Conservation (phyloP, 2,888 invertebrate species). For the Peribatodes rhomboidaria region DNA sequence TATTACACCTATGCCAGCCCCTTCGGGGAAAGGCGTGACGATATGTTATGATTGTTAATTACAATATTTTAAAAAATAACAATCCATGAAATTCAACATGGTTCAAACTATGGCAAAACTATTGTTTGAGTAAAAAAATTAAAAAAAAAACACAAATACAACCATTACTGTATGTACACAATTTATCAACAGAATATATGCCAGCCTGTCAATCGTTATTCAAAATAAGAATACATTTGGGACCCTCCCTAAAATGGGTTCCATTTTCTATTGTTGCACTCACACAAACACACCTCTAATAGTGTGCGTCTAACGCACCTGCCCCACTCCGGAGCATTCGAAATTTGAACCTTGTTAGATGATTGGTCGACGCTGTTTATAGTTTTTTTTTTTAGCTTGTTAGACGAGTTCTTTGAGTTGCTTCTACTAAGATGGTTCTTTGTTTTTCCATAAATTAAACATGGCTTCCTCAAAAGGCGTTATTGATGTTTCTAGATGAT, state of each 20-base stretch:
- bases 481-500: constrained; percentile 28
- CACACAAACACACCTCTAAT: constrained; percentile 31
- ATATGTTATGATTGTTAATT: too few relatives aligned
- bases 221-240: constrained; percentile 27
- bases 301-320: constrained; percentile 65
- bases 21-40: too few relatives aligned
- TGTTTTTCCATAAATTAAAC: constrained; percentile 36
- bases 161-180: neutral
- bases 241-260: constrained; percentile 40
- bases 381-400: constrained; percentile 51
- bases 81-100: too few relatives aligned
- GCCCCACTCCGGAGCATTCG: constrained; percentile 73
- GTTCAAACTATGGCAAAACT: too few relatives aligned
- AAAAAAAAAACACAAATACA: too few relatives aligned
- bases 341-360: constrained; percentile 81
- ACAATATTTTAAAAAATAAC: too few relatives aligned
- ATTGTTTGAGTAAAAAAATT: too few relatives aligned
- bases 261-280: constrained; percentile 31
- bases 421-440: constrained; percentile 30
- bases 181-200: neutral
- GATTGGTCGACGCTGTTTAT: constrained; percentile 69
- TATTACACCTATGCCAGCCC: too few relatives aligned
- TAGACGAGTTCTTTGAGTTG: constrained; percentile 45
- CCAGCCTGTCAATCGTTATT: neutral
- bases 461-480: constrained; percentile 41